These are phyloP conservation scores for Pollenia amentaria DNA, from an alignment of 2,888 invertebrate genomes.

Conservation along the genomic window DNA sequence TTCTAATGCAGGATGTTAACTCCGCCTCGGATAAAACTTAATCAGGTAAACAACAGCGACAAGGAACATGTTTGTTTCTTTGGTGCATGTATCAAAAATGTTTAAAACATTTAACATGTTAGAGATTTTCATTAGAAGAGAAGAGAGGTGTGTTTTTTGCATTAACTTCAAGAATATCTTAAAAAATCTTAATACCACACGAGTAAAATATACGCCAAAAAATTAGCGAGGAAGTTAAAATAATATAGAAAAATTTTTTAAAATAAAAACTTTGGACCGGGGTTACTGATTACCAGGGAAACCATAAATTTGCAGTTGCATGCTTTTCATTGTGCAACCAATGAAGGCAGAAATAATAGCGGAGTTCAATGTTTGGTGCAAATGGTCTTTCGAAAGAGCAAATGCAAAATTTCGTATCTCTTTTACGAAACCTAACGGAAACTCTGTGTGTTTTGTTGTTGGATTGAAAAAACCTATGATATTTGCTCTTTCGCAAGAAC, in stretches of 20 bases:
- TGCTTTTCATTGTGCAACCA: too few relatives aligned
- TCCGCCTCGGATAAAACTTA: conserved; percentile 68
- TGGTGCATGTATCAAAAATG: conserved; percentile 53
- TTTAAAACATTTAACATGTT: conserved; percentile 51
- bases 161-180: background rate
- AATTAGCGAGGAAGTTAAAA: too few relatives aligned
- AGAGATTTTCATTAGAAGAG: conserved; percentile 7
- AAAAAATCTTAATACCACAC: background rate
- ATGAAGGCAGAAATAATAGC: too few relatives aligned
- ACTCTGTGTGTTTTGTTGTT: too few relatives aligned
- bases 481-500: too few relatives aligned
- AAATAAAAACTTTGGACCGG: background rate
- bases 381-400: too few relatives aligned
- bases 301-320: too few relatives aligned
- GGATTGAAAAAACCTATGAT: too few relatives aligned
- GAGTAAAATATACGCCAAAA: conserved; percentile 1
- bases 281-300: too few relatives aligned
- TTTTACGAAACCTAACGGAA: too few relatives aligned
- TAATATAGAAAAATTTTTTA: background rate
- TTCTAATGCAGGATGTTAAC: conserved; percentile 68
- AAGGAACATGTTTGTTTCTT: conserved; percentile 50
- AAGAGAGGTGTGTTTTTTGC: conserved; percentile 1
- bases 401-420: too few relatives aligned
- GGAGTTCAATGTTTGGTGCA: too few relatives aligned
- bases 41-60: conserved; percentile 66